These are phyloP conservation scores for Laspeyria flexula DNA, from an alignment of 2,888 invertebrate species.

Conservation along the genomic window DNA sequence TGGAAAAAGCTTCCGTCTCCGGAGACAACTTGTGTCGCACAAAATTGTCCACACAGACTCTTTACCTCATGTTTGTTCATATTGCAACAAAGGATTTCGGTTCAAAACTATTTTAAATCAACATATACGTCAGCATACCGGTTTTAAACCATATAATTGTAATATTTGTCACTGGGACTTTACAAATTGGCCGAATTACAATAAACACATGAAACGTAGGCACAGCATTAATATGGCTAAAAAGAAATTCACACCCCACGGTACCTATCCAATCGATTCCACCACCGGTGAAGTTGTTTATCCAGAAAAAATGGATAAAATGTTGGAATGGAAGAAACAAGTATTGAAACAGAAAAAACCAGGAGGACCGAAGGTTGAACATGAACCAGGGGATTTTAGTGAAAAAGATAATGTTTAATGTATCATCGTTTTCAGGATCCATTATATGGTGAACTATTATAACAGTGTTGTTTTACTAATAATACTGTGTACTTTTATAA, in stretches of 20 bases:
- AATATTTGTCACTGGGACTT: conserved; percentile 88
- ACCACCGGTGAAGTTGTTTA: conserved; percentile 51
- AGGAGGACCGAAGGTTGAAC: conserved; percentile 32
- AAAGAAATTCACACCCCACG: conserved; percentile 68
- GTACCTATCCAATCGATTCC: conserved; percentile 57
- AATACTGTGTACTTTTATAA: too few relatives aligned
- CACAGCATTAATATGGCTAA: conserved; percentile 81
- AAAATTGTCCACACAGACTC: conserved; percentile 90
- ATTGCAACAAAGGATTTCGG: conserved; percentile 89
- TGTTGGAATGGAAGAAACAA: conserved; percentile 60
- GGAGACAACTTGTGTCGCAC: conserved; percentile 85
- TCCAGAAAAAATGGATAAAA: conserved; percentile 52
- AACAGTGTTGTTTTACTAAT: too few relatives aligned
- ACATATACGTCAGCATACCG: conserved; percentile 89
- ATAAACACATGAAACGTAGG: conserved; percentile 91
- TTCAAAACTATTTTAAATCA: conserved; percentile 89
- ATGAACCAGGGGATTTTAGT: background rate
- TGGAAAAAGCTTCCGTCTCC: conserved; percentile 56
- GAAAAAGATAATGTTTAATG: too few relatives aligned
- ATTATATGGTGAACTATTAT: too few relatives aligned
- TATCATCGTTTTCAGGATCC: too few relatives aligned
- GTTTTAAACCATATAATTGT: conserved; percentile 89
- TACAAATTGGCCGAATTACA: conserved; percentile 92
- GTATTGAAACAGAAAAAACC: conserved; percentile 48
- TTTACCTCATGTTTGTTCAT: conserved; percentile 89